Base-by-base conservation (phyloP, 2,888 invertebrate species). In the Chloroclysta siterata region DNA sequence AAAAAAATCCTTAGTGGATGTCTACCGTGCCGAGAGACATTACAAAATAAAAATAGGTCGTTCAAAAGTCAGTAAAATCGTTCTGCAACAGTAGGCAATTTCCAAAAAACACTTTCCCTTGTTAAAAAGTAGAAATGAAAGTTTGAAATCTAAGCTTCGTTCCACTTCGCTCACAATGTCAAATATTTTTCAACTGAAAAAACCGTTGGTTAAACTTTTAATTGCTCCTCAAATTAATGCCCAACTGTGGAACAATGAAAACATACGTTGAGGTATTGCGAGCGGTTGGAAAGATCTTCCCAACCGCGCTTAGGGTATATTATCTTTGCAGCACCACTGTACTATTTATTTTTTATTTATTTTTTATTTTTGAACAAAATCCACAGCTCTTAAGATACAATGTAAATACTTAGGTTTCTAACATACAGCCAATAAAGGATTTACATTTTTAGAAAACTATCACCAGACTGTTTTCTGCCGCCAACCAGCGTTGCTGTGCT, bases 181-280 rank as follows among this genome's bases (percentile, higher is more conserved):
- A 58, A 70, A 73, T 71, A 72, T 75, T 78, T 85, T 81, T 79
- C 63, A 74, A 75, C 72, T 72, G 79, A 82, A 85, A 82, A 85
- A 83, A 76, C 78, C 72, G 72, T 72, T 78, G 73, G 72, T 72
- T 78, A 79, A 88, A 88, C 79, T 88, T 88, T 86, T 87, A 88
- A 88, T 88, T 88, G 85, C 87, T 78, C 72, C 74, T 84, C 80
- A 82, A 85, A 87, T 86, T 85, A 87, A 87, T 85, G 85, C 76
- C 73, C 71, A 72, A 70, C 69, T 69, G 68, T 77, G 65, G 53
- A 60, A 60, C 51, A 60, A 28, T 58, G 56, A 7, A 60, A 57
- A 63, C 48, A 46, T 15, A 66, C 64, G 66, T 53, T 14, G 10
- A 5, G 11, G 5, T 58, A 56, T 58, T 47, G 17, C 29, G 47